A percentile compares a stretch with the other conserved stretches of the same genome.
Evolutionary conservation across 2,113 vertebrate species (phyloP).

Genomic region (Rhynchomys soricoides): DNA sequence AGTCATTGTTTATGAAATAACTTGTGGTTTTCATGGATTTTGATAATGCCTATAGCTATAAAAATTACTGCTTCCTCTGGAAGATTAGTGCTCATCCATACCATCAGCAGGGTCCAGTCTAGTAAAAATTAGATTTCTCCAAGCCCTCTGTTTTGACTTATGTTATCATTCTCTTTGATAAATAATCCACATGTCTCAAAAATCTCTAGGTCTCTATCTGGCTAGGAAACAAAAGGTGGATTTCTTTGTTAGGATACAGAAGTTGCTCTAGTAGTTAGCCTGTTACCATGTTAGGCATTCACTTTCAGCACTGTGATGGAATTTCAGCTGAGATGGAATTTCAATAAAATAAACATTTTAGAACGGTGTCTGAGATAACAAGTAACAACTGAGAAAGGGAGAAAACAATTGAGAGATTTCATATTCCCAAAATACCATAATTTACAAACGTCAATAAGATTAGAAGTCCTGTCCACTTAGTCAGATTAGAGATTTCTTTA

Average conservation of each 20-base stretch:
- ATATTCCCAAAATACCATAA: neutral
- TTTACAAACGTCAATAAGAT: neutral
- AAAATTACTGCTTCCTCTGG: neutral
- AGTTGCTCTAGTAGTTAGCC: neutral
- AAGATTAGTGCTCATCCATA: neutral
- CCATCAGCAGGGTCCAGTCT: neutral
- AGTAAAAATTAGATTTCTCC: neutral
- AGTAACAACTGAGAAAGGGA: neutral
- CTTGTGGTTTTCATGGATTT: neutral
- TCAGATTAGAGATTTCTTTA: neutral
- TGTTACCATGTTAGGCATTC: neutral
- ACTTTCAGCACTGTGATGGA: neutral
- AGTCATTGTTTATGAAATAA: neutral
- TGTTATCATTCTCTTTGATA: neutral
- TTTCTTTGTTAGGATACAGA: neutral
- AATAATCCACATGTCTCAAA: neutral
- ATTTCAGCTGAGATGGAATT: neutral
- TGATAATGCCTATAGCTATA: neutral
- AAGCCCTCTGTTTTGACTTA: neutral
- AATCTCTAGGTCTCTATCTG: neutral
- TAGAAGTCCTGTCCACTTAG: neutral
- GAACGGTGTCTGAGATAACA: neutral
- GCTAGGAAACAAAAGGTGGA: neutral
- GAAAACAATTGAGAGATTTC: neutral
- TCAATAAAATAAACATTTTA: neutral